These are phyloP conservation scores for Schizaphis graminum DNA, from an alignment of 2,888 invertebrate species.

Conservation along the genomic window DNA sequence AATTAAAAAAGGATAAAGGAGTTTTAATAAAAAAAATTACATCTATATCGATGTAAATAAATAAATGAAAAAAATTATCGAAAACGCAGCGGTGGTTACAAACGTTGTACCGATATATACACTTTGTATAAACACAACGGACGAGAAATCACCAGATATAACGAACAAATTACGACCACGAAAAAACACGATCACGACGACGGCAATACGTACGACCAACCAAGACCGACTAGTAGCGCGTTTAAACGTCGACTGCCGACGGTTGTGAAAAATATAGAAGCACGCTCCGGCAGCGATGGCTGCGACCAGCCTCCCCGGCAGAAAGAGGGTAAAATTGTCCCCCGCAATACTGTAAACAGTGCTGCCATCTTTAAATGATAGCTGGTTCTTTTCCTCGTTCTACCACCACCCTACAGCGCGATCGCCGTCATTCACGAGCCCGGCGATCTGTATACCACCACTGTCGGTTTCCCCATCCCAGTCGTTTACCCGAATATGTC, in stretches of 20 bases:
- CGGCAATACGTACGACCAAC: background rate
- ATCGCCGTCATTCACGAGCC: background rate
- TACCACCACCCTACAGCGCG: background rate
- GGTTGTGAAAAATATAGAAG: background rate
- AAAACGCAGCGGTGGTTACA: background rate
- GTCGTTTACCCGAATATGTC: conserved; percentile 44
- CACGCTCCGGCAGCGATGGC: background rate
- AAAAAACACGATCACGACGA: background rate
- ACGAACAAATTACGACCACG: background rate
- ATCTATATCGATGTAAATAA: background rate
- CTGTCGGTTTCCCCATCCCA: background rate
- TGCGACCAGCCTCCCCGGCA: conserved; percentile 32
- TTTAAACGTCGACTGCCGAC: conserved; percentile 54
- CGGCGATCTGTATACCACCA: background rate
- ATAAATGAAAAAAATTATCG: background rate
- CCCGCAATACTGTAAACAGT: conserved; percentile 50
- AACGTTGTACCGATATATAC: background rate
- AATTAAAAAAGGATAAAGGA: background rate
- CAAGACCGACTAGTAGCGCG: conserved; percentile 28
- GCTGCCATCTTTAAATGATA: conserved; percentile 64
- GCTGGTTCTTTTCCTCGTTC: background rate
- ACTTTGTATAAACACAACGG: background rate
- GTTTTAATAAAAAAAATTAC: background rate
- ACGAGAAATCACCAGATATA: background rate
- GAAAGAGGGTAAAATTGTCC: conserved; percentile 43